Evolutionary conservation across 35 echinoderm and acorn worm genomes (phyloP).

Genomic region (Ptychodera flava): DNA sequence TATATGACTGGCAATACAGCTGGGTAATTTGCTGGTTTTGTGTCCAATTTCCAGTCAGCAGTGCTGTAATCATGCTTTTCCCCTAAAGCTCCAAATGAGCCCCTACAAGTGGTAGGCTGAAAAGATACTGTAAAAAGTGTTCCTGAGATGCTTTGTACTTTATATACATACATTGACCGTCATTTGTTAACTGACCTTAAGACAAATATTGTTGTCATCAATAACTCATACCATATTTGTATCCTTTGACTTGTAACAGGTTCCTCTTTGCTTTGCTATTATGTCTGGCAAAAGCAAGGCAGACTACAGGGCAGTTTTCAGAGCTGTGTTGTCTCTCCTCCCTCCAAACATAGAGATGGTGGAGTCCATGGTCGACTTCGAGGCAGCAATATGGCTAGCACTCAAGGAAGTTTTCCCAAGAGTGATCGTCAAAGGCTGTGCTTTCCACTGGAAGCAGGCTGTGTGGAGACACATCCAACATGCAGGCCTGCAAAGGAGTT

Average conservation of each 20-base stretch:
- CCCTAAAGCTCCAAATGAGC: no score
- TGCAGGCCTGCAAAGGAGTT: slow-evolving; percentile 2
- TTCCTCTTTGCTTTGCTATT: background rate
- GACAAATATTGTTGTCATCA: no score
- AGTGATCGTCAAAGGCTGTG: background rate
- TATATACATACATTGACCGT: no score
- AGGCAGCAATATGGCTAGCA: background rate
- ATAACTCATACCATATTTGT: no score
- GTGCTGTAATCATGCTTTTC: no score
- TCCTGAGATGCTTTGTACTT: no score
- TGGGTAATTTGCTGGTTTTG: no score
- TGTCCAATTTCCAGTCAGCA: no score
- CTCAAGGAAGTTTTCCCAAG: background rate
- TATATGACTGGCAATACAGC: no score
- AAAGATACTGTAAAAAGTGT: no score
- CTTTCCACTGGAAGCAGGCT: background rate
- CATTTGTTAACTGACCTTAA: no score
- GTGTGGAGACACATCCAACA: background rate
- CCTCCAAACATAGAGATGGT: background rate
- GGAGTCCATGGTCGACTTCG: background rate
- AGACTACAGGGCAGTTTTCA: background rate
- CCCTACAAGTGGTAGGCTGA: no score
- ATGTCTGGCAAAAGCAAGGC: background rate
- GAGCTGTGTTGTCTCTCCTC: background rate
- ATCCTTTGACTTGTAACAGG: background rate